Percentiles rank a stretch among this genome's conserved stretches.
These are phyloP conservation scores for Leptopilina myrica DNA, from an alignment of 2,888 invertebrate genomes.

Conservation along the genomic window DNA sequence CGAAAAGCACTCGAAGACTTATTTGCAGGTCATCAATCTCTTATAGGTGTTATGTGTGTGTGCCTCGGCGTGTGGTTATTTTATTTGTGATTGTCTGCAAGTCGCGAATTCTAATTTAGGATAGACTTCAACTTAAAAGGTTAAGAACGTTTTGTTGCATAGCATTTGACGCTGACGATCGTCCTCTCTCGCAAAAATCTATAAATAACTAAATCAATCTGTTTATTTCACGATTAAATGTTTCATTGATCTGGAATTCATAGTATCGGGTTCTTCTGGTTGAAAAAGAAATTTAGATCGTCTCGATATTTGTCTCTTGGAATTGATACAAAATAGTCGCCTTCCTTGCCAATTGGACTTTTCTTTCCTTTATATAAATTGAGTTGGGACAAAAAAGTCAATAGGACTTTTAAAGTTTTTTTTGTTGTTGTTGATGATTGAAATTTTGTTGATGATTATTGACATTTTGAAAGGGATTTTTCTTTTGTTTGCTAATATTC, in stretches of 20 bases:
- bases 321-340: not conserved
- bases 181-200: not conserved
- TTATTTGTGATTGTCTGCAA: slow-evolving; percentile 26
- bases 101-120: slow-evolving; percentile 28
- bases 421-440: too few species aligned
- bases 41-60: not conserved
- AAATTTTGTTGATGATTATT: too few species aligned
- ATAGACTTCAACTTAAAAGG: slow-evolving; percentile 32
- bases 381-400: too few species aligned
- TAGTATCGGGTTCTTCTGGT: not conserved
- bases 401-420: too few species aligned
- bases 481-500: not conserved
- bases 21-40: slow-evolving; percentile 21
- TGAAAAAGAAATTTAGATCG: slow-evolving; percentile 29
- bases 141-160: slow-evolving; percentile 19
- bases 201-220: slow-evolving; percentile 23
- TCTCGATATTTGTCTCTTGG: slow-evolving; percentile 12
- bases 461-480: too few species aligned
- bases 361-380: too few species aligned
- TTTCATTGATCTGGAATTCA: slow-evolving; percentile 25
- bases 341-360: slow-evolving; percentile 28
- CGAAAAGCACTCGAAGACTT: not conserved
- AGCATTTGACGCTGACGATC: slow-evolving; percentile 6
- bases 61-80: not conserved
- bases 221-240: slow-evolving; percentile 19